Base-by-base conservation (phyloP, 2,888 invertebrate genomes). In the Listrodromus nycthemerus region DNA sequence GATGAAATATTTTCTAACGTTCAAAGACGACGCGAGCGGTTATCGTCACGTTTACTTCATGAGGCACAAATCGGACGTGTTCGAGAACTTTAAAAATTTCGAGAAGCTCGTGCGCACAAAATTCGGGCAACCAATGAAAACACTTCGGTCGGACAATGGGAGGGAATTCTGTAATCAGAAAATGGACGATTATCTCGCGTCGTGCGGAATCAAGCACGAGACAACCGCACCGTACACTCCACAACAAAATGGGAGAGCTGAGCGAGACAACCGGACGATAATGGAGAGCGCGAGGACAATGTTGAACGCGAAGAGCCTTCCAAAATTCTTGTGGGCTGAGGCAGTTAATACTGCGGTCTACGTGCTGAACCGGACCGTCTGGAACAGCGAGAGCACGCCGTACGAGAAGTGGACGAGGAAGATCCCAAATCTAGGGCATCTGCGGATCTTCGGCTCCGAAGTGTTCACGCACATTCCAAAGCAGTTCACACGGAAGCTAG, bases 401-500 rank as follows among this genome's bases (percentile, higher is more conserved):
- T 83, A 21, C 21, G 83, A 81, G 5, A 1, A 19, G 19, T 83
- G 83, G 83, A 13, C 52, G 1, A 66, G 75, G 1, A 19, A 37
- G 0, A 75, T 75, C 52, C 83, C 83, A 10, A 50, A 5, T 5
- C 50, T 85, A 0, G 1, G 33, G 19, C 85, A 83, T 24, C 3
- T 55, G 1, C 41, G 19, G 30, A 50, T 73, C 16, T 83, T 85
- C 45, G 79, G 83, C 6, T 75, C 58, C 16, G 13, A 70, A 13
- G 84, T 75, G 0, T 85, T 63, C 19, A 70, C 65, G n/a, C 73
- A 82, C 45, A 24, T 82, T 24, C 81, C 81, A 4, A 83, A 84
- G 37, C 50, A 50, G n/a, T 19, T 50, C 50, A 19, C 19, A n/a
- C n/a, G 19, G 19, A 50, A 50, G n/a, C 19, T 50, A n/a, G 50